These are phyloP conservation scores for Capitulum mitella DNA, from an alignment of 2,888 invertebrate species.

Conservation along the genomic window DNA sequence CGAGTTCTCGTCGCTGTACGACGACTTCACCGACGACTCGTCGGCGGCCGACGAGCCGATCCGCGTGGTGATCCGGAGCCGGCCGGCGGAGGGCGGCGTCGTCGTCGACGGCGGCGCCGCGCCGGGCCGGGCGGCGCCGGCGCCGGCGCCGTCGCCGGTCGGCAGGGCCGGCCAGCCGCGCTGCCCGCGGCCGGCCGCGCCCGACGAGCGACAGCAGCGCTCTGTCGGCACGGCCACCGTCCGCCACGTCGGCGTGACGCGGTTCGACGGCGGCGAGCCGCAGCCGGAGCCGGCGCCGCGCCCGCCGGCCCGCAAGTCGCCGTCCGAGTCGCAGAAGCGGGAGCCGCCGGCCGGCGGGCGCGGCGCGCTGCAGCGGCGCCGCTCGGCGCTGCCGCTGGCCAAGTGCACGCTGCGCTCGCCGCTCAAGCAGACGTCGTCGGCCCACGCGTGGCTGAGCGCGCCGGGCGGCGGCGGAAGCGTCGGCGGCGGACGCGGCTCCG, in stretches of 20 bases:
- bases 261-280: neutral
- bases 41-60: slow-evolving; percentile 13
- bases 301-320: neutral
- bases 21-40: slow-evolving; percentile 4
- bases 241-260: neutral
- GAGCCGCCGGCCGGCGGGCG: neutral
- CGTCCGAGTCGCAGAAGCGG: neutral
- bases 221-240: too few relatives aligned
- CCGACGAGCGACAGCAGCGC: too few relatives aligned
- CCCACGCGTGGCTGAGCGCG: slow-evolving; percentile 7
- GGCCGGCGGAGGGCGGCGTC: neutral
- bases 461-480: neutral
- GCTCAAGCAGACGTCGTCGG: neutral
- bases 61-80: neutral
- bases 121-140: neutral
- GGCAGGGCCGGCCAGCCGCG: neutral
- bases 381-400: neutral
- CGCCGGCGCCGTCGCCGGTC: neutral
- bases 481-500: neutral
- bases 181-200: neutral
- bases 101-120: neutral
- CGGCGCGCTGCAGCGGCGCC: neutral
- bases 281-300: neutral
- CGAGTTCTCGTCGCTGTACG: slow-evolving; percentile 6
- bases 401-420: slow-evolving; percentile 8